phyloP scores from a whole-genome alignment of 1,140 invertebrate genomes.

The Trigoniulus corallinus region DNA sequence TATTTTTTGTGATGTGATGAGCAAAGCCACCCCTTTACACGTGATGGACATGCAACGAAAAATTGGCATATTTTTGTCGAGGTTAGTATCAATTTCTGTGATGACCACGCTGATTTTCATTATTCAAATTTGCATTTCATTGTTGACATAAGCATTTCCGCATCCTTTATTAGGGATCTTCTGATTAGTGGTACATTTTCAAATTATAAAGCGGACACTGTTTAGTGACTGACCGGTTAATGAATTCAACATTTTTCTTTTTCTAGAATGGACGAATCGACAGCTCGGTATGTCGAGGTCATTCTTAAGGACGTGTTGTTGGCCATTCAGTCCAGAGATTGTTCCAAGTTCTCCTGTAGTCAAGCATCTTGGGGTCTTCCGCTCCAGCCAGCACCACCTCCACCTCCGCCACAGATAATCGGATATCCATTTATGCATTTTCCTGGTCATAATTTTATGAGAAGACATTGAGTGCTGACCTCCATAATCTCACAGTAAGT shows the following conservation, averaged over 20 bases:
- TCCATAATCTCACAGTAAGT: too few relatives aligned
- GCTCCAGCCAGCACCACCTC: neutral
- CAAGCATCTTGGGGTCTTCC: neutral
- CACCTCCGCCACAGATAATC: neutral
- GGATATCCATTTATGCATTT: neutral
- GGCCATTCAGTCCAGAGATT: conserved; percentile 5
- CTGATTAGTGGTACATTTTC: too few relatives aligned
- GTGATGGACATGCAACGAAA: conserved; percentile 3
- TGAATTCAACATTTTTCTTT: neutral
- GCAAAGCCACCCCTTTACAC: conserved; percentile 3
- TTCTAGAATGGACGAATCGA: conserved; percentile 6
- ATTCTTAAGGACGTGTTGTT: conserved; percentile 7
- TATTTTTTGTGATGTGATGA: conserved; percentile 7
- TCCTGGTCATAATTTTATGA: neutral
- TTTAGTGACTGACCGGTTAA: neutral
- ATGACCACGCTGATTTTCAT: neutral
- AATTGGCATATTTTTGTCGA: conserved; percentile 6
- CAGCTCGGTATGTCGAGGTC: conserved; percentile 6
- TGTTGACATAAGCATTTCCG: too few relatives aligned
- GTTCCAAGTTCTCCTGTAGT: conserved; percentile 3
- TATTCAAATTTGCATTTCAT: too few relatives aligned
- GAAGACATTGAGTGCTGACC: too few relatives aligned
- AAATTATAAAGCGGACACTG: too few relatives aligned
- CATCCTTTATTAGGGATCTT: too few relatives aligned
- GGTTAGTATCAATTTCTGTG: neutral